phyloP scores from a whole-genome alignment of 2,888 invertebrate genomes.

The Lamellibrachia satsuma region DNA sequence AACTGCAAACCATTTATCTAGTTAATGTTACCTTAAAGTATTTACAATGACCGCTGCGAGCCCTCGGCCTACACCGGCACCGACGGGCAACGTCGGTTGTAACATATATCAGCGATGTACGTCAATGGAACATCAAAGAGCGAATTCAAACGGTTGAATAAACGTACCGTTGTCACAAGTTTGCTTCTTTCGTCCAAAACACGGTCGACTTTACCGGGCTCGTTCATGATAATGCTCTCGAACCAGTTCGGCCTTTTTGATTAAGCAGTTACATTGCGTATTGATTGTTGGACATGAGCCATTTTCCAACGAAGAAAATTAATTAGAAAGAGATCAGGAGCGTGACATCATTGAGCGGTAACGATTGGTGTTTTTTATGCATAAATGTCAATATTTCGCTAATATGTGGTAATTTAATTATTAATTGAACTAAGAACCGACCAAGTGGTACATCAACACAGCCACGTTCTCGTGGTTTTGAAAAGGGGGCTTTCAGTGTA shows the following conservation, averaged over 20 bases:
- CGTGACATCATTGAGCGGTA: neutral
- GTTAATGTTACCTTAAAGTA: neutral
- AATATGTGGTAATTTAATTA: neutral
- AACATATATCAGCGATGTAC: neutral
- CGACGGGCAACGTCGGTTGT: neutral
- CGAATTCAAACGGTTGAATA: neutral
- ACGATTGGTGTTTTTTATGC: neutral
- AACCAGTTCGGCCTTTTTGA: neutral
- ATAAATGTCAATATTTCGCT: neutral
- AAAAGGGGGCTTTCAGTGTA: too few species aligned
- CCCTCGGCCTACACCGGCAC: neutral
- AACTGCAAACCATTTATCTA: neutral
- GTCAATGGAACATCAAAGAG: neutral
- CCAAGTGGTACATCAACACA: too few species aligned
- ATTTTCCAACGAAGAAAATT: neutral
- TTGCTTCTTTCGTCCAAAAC: neutral
- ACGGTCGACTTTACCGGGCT: neutral
- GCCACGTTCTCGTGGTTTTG: too few species aligned
- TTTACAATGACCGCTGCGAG: neutral
- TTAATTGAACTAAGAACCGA: neutral
- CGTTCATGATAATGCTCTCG: neutral
- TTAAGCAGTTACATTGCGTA: constrained; percentile 1
- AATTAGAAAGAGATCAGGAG: neutral
- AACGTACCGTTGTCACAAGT: neutral
- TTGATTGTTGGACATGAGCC: neutral